These are phyloP conservation scores for Guaruba guarouba DNA, from an alignment of 2,113 vertebrate genomes.

Conservation along the genomic window DNA sequence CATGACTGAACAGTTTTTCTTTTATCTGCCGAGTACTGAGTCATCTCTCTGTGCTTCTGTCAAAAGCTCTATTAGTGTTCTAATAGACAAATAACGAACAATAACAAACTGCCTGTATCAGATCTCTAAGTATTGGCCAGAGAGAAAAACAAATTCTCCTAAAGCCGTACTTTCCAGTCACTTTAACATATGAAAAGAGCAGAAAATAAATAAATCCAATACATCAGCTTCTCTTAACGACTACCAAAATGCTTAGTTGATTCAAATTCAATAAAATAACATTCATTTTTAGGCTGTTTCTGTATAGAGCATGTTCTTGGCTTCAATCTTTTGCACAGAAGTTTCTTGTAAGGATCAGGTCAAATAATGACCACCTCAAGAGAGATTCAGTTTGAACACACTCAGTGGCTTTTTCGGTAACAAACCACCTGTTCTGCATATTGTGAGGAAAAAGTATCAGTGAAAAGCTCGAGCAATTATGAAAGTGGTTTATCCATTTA, in stretches of 20 bases:
- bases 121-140: not conserved
- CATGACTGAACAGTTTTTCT: not conserved
- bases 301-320: not conserved
- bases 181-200: not conserved
- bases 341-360: not conserved
- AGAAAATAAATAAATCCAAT: not conserved
- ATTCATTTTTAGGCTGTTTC: not conserved
- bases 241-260: not conserved
- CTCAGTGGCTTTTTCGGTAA: not conserved
- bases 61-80: not conserved
- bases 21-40: slow-evolving; percentile 27
- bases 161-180: not conserved
- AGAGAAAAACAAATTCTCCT: not conserved
- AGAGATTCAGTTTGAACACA: not conserved
- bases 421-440: not conserved
- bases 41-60: slow-evolving; percentile 15
- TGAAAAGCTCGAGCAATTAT: not conserved
- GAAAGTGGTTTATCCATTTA: not conserved
- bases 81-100: not conserved
- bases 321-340: not conserved
- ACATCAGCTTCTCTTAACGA: not conserved
- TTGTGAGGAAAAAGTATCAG: not conserved
- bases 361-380: not conserved
- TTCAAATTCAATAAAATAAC: not conserved
- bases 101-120: not conserved